Conservation (phyloP, 2,113 vertebrate species). For the Sceloporus undulatus region DNA sequence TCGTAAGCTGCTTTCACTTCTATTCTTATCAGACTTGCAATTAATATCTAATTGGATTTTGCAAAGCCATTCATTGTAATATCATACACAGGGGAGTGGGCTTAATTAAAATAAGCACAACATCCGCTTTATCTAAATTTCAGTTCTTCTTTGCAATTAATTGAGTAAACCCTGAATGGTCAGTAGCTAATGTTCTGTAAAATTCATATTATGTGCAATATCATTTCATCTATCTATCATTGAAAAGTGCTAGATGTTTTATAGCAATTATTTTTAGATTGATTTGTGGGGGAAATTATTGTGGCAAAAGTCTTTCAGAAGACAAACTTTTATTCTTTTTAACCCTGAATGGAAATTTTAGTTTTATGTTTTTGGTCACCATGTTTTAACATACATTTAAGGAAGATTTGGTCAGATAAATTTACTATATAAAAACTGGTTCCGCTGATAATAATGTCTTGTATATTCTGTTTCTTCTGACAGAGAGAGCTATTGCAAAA, state of each 20-base stretch:
- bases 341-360: constrained; percentile 3
- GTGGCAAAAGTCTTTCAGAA: not conserved
- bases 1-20: constrained; percentile 21
- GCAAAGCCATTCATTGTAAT: constrained; percentile 23
- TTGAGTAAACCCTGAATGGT: constrained; percentile 35
- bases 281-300: constrained; percentile 20
- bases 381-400: constrained; percentile 7
- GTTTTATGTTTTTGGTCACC: not conserved
- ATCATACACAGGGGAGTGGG: constrained; percentile 28
- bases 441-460: constrained; percentile 24
- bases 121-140: constrained; percentile 24
- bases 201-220: constrained; percentile 32
- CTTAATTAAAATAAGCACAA: constrained; percentile 48
- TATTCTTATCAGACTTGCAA: constrained; percentile 45
- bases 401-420: constrained; percentile 26
- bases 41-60: constrained; percentile 56
- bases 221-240: constrained; percentile 30
- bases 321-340: constrained; percentile 8
- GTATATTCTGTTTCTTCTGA: constrained; percentile 50
- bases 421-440: not conserved
- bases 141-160: constrained; percentile 26
- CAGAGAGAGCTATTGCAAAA: constrained; percentile 92
- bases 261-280: constrained; percentile 24
- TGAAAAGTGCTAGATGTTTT: constrained; percentile 23
- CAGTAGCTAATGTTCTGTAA: constrained; percentile 47